phyloP scores from a whole-genome alignment of 2,888 invertebrate species.

The Standfussiana lucernea region DNA sequence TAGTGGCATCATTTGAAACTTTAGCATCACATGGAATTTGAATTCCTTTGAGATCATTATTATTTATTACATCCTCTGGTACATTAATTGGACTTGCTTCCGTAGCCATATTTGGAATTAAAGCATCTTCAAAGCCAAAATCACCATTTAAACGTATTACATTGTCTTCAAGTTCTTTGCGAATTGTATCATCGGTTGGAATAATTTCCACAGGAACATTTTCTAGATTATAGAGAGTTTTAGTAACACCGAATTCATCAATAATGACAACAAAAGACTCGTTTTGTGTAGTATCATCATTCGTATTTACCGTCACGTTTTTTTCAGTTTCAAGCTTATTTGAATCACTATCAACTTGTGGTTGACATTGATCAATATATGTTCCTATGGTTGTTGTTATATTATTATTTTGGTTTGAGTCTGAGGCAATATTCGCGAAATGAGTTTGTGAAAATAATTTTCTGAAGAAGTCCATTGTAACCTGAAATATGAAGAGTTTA shows the following conservation, averaged over 20 bases:
- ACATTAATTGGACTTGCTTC: not conserved
- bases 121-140: not conserved
- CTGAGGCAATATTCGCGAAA: not conserved
- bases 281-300: not conserved
- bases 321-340: not conserved
- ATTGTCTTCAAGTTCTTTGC: not conserved
- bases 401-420: not conserved
- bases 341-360: conserved; percentile 4
- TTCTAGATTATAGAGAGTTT: conserved; percentile 17
- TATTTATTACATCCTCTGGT: not conserved
- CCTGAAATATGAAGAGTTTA: conserved; percentile 38
- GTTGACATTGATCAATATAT: not conserved
- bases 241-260: conserved; percentile 8
- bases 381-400: not conserved
- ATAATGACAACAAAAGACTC: not conserved
- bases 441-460: conserved; percentile 23
- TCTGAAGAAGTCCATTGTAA: conserved; percentile 48
- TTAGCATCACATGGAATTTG: not conserved
- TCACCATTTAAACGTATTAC: not conserved
- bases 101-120: not conserved
- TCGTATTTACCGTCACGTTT: not conserved
- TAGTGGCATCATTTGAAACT: not conserved
- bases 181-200: not conserved
- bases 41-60: not conserved
- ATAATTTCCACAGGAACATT: conserved; percentile 31